A percentile compares a stretch with the other conserved stretches of the same genome.
Conservation (phyloP, 1,140 invertebrate species). For the Bombus vancouverensis region DNA sequence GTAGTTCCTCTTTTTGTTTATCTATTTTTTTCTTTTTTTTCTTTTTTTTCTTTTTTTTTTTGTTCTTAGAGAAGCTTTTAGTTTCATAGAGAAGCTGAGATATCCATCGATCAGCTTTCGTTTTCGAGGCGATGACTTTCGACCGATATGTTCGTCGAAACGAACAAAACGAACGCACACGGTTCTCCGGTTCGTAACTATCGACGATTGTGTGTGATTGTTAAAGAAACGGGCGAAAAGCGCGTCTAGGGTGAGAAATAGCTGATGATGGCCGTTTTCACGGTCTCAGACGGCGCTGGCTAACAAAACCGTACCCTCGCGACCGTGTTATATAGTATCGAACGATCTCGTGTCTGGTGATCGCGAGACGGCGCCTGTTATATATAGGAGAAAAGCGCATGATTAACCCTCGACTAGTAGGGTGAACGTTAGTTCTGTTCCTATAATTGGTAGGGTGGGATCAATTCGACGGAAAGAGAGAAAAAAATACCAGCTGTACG, state of each 20-base stretch:
- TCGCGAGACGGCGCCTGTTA: constrained; percentile 18
- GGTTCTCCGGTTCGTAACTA: constrained; percentile 9
- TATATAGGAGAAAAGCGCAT: constrained; percentile 22
- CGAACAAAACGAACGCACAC: background rate
- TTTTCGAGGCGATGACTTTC: constrained; percentile 55
- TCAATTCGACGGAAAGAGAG: background rate
- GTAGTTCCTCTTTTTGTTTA: background rate
- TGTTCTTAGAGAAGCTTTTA: background rate
- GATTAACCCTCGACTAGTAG: constrained; percentile 38
- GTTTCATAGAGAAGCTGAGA: background rate
- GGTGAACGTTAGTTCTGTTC: background rate
- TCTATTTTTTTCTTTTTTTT: no score
- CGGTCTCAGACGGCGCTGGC: constrained; percentile 14
- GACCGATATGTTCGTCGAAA: constrained; percentile 26
- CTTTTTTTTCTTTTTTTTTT: background rate
- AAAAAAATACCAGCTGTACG: constrained; percentile 10
- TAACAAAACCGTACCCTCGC: constrained; percentile 3
- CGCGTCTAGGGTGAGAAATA: constrained; percentile 2
- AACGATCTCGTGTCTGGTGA: constrained; percentile 21
- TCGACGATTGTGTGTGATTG: background rate
- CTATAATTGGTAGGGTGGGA: constrained; percentile 2
- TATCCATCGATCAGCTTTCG: background rate
- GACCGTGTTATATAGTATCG: background rate
- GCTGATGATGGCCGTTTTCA: constrained; percentile 43
- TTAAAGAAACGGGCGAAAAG: constrained; percentile 8